Base-by-base conservation (phyloP, 2,113 vertebrate species). In the Egretta garzetta region DNA sequence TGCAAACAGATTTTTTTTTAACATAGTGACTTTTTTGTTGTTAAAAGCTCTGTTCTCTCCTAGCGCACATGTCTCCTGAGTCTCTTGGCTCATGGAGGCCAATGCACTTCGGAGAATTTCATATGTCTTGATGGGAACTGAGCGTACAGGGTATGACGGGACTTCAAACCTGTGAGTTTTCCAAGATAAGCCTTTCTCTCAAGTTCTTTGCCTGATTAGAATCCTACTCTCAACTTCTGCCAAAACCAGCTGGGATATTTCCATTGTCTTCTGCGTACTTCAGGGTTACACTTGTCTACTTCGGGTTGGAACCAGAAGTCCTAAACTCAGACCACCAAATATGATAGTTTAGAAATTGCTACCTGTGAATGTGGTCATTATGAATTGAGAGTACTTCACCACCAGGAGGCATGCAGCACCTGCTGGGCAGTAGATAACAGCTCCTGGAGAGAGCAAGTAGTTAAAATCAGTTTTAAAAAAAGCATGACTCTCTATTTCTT, bases 141-240 rank as follows among this genome's bases (percentile, higher is more conserved):
- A 47, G 41, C 23, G 8, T 7, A 26, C 41, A 1, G 18, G 60
- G 32, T 33, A 33, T 3, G 14, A 35, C 0, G 1, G 11, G 50
- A 23, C 8, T 14, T 50, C 72, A n/a, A 4, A 45, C 35, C 30
- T 8, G 12, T 13, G 20, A 52, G 27, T 27, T 53, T 47, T 30
- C 43, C 0, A 2, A 16, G 62, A 18, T 9, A 20, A 63, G 20
- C 49, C 43, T 27, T 43, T 58, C 72, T 30, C n/a, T 72, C n/a
- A 8, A 17, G 33, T 32, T n/a, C 62, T 58, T 45, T 45, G 10
- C 79, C 55, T 23, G 33, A 24, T 27, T 8, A 14, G 30, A 63
- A 64, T 63, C 62, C 80, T 52, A 13, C 49, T 35, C 41, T 26
- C 12, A 33, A 3, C 26, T 47, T 50, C 67, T 52, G 41, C 50